Evolutionary conservation across 2,113 vertebrate genomes (phyloP).

Genomic region (Epinephelus cyanopodus): DNA sequence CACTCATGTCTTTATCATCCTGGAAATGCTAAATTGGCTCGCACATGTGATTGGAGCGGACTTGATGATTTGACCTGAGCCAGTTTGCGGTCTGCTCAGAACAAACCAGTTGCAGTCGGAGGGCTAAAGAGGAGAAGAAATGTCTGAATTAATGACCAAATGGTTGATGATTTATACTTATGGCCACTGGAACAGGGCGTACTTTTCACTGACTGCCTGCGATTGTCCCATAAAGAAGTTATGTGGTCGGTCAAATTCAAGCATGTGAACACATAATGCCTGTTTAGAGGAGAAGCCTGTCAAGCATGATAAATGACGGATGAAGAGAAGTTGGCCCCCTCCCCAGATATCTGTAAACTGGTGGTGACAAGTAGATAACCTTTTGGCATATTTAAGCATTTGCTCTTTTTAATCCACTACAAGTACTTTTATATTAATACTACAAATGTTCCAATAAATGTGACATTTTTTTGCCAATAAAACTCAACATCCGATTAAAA

Average conservation of each 20-base stretch:
- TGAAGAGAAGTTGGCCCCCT: conserved; percentile 44
- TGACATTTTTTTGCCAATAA: neutral
- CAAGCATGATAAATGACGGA: conserved; percentile 60
- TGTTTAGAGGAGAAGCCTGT: conserved; percentile 55
- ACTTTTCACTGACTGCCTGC: conserved; percentile 64
- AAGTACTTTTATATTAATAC: neutral
- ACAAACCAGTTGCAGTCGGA: conserved; percentile 50
- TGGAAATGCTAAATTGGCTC: conserved; percentile 38
- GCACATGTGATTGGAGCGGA: conserved; percentile 36
- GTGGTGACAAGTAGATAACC: conserved; percentile 50
- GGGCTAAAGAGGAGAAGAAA: conserved; percentile 53
- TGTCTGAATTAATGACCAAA: conserved; percentile 67
- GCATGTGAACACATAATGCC: conserved; percentile 69
- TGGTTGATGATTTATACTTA: conserved; percentile 64
- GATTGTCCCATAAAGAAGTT: conserved; percentile 72
- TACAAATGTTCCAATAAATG: conserved; percentile 17
- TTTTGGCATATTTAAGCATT: conserved; percentile 10
- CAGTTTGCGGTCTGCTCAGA: conserved; percentile 59
- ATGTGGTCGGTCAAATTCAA: conserved; percentile 62
- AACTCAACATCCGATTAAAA: neutral
- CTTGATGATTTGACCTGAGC: conserved; percentile 41
- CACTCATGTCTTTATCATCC: conserved; percentile 32
- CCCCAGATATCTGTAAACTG: conserved; percentile 43
- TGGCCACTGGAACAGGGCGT: conserved; percentile 60
- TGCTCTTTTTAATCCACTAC: neutral